These are phyloP conservation scores for Pandemis cinnamomeana DNA, from an alignment of 2,888 invertebrate genomes.

Conservation along the genomic window DNA sequence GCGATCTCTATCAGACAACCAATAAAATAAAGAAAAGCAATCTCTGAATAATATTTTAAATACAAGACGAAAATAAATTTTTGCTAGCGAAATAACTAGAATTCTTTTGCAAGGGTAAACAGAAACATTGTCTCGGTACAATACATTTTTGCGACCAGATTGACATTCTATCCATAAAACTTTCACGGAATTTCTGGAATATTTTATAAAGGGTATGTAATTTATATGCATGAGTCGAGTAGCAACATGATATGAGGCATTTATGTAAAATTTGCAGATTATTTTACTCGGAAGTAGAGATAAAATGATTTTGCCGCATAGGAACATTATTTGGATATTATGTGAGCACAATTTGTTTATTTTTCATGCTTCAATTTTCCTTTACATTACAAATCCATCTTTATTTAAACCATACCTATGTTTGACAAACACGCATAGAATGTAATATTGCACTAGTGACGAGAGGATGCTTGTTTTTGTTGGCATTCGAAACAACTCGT, in stretches of 20 bases:
- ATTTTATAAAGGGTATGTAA: slow-evolving; percentile 25
- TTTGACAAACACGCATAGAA: background rate
- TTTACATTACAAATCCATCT: background rate
- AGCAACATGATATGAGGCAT: slow-evolving; percentile 9
- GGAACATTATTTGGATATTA: background rate
- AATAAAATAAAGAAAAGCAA: too few relatives aligned
- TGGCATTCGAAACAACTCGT: too few relatives aligned
- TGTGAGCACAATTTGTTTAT: background rate
- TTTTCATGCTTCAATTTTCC: background rate
- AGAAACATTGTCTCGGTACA: slow-evolving; percentile 31
- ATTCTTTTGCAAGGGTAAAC: slow-evolving; percentile 28
- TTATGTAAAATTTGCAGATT: slow-evolving; percentile 13
- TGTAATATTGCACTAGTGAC: background rate
- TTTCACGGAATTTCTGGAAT: slow-evolving; percentile 29
- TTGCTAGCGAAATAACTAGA: slow-evolving; percentile 24
- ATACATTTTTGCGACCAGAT: slow-evolving; percentile 37
- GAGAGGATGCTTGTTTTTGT: too few relatives aligned
- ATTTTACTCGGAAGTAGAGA: background rate
- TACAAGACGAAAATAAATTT: slow-evolving; percentile 5
- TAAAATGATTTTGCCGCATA: background rate
- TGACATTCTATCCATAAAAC: slow-evolving; percentile 36
- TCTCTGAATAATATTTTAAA: slow-evolving; percentile 9
- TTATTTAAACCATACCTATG: background rate
- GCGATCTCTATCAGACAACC: too few relatives aligned
- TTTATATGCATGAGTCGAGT: slow-evolving; percentile 12